phyloP scores from a whole-genome alignment of 2,113 vertebrate species.

The Lophotis ruficrista region DNA sequence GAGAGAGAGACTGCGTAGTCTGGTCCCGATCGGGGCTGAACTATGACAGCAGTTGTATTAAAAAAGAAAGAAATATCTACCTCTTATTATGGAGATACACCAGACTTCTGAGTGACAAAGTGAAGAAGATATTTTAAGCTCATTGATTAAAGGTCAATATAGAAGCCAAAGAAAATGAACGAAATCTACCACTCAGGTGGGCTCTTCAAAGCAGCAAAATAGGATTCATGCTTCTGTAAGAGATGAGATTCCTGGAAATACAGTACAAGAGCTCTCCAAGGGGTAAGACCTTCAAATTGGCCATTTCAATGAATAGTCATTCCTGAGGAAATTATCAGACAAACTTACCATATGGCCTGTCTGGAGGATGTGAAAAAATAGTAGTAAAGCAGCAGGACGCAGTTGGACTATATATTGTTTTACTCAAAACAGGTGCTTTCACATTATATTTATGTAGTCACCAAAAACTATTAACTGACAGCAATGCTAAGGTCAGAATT shows the following conservation, averaged over 20 bases:
- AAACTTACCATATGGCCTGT: conserved; percentile 37
- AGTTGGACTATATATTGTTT: not conserved
- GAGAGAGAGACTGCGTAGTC: too few species aligned
- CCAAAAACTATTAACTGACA: not conserved
- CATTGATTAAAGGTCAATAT: not conserved
- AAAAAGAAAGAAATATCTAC: not conserved
- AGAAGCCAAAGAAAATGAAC: not conserved
- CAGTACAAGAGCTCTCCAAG: not conserved
- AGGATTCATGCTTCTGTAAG: not conserved
- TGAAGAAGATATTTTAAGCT: not conserved
- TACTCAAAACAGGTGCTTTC: conserved; percentile 21
- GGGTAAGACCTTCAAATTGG: not conserved
- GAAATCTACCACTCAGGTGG: not conserved
- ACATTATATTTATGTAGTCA: not conserved
- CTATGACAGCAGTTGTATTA: not conserved
- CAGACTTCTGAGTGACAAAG: not conserved
- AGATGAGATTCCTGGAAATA: not conserved
- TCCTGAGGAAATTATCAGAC: not conserved
- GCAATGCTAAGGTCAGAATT: not conserved
- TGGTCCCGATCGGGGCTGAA: too few species aligned
- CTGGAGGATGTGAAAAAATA: conserved; percentile 30
- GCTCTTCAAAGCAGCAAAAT: not conserved
- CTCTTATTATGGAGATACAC: not conserved
- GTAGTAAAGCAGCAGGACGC: conserved; percentile 23
- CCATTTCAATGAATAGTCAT: not conserved